Evolutionary conservation across 2,888 invertebrate species (phyloP), one percentile per base, ranked within the genome.

Genomic region (Omphaloscelis lunosa): DNA sequence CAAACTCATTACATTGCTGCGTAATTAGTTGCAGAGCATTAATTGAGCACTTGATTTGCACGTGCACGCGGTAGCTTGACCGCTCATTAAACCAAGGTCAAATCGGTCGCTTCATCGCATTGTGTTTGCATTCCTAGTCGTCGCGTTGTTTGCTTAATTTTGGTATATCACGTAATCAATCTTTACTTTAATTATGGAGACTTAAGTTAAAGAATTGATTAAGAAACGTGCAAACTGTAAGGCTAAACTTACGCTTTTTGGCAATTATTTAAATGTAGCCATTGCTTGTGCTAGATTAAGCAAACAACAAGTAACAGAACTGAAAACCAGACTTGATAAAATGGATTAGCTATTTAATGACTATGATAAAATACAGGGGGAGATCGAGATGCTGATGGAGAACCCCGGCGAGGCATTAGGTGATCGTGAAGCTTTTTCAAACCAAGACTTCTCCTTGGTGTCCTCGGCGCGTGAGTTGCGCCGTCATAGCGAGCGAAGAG

Each of bases 361-460:
- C 17, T 71, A 62, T 39, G 61, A 71, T 62, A 61, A 71, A 62
- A 71, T 71, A 71, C 71, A 69, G 45, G 27, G 5, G 23, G 45
- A 70, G 45, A 59, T 59, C 23, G 51, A 61, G 23, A 2, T 62
- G 61, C n/a, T 39, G 45, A 6, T 59, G 45, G 70, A 70, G 12
- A 59, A 70, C 59, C 41, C 58, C 45, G 3, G 17, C 45, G 63
- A 72, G 41, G 72, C 65, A 17, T 27, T 72, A 15, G 23, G 23
- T 27, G 72, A 65, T 56, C 72, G 72, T 23, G 63, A 72, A 65
- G 3, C 56, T 0, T 72, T 72, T 65, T 56, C 65, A 72, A 72
- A 72, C 27, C 63, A 72, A 51, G 65, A 72, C 65, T 65, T 63
- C 53, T 62, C 56, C 41, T 63, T 72, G 41, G 56, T 72, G 63